phyloP scores from a whole-genome alignment of 64 coral and sea anemone species.

The Anthopleura sola region DNA sequence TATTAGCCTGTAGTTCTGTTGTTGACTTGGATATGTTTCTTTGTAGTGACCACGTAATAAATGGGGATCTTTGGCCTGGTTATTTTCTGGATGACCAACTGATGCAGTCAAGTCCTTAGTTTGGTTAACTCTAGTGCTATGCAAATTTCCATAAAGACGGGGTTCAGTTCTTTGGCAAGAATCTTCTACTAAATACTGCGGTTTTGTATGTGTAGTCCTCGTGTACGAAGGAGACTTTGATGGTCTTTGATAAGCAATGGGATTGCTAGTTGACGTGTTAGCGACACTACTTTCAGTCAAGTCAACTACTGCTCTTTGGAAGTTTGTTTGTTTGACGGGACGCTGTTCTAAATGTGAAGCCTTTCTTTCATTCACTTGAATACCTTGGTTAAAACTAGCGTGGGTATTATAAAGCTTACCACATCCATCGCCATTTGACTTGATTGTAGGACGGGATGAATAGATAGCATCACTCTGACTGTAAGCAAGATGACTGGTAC shows the following conservation, averaged over 20 bases:
- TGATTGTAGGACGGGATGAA: neutral
- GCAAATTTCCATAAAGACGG: neutral
- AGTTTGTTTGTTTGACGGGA: neutral
- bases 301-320: neutral
- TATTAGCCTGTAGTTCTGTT: neutral
- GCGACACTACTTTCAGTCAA: neutral
- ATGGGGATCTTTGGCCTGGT: neutral
- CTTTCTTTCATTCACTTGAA: neutral
- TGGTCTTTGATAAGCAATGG: neutral
- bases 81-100: neutral
- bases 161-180: slow-evolving; percentile 37
- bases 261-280: neutral
- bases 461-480: neutral
- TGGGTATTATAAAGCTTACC: neutral
- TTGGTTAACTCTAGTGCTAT: neutral
- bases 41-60: neutral
- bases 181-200: neutral
- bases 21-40: neutral
- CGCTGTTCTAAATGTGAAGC: neutral
- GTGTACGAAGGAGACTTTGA: slow-evolving; percentile 6
- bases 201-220: neutral
- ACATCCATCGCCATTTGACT: neutral
- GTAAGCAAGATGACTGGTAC: neutral
- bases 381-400: neutral
- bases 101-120: neutral